These are phyloP conservation scores for Pteronotus mesoamericanus DNA, from an alignment of 2,797 vertebrate species.

Conservation along the genomic window DNA sequence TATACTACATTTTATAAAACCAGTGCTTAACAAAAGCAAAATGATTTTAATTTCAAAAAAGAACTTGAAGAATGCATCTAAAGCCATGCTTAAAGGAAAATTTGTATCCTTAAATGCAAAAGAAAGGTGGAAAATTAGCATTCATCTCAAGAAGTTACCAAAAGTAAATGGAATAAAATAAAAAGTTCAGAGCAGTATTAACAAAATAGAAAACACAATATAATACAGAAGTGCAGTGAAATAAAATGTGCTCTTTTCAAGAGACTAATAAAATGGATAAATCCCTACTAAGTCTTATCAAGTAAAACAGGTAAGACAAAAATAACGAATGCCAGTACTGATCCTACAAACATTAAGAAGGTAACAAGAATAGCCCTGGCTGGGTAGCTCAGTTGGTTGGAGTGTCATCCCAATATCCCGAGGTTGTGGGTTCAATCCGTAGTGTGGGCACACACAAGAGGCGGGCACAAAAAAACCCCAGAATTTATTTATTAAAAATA, in stretches of 20 bases:
- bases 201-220: background rate
- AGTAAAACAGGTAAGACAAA: background rate
- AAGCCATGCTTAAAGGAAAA: background rate
- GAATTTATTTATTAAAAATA: too few relatives aligned
- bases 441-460: too few relatives aligned
- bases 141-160: background rate
- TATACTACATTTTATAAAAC: background rate
- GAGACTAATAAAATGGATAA: background rate
- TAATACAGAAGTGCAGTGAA: background rate
- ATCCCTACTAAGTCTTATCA: background rate
- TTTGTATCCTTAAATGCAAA: background rate
- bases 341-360: background rate
- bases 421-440: too few relatives aligned
- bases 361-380: background rate
- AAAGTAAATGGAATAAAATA: background rate
- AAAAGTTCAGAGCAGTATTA: background rate
- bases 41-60: conserved; percentile 30
- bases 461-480: too few relatives aligned
- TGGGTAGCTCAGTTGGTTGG: too few relatives aligned
- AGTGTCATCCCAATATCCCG: too few relatives aligned
- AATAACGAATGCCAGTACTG: background rate
- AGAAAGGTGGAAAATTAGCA: background rate
- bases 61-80: background rate
- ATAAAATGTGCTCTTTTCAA: background rate
- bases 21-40: conserved; percentile 46